These are phyloP conservation scores for Myotis pilosus DNA, from an alignment of 2,797 vertebrate species.

Conservation along the genomic window DNA sequence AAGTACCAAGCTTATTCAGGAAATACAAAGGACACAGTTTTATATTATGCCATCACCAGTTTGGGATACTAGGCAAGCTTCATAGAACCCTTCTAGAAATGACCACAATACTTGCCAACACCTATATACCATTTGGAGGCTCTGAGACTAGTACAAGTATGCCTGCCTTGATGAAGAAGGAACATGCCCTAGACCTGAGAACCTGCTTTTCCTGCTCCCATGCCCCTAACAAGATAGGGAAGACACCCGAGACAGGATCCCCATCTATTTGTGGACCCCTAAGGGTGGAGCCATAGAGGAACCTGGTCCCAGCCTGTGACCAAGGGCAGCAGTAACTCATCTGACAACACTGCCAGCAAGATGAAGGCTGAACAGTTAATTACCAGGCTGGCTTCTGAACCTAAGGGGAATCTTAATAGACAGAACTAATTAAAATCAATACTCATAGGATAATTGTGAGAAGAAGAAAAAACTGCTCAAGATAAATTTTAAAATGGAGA, in stretches of 20 bases:
- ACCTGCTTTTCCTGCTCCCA: background rate
- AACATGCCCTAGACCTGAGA: background rate
- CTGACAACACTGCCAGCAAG: background rate
- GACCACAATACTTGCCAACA: background rate
- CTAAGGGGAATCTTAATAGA: constrained; percentile 68
- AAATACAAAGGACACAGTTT: background rate
- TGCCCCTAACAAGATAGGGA: background rate
- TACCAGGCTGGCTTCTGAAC: constrained; percentile 39
- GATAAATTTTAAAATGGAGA: background rate
- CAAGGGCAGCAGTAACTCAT: background rate
- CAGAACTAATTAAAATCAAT: constrained; percentile 68
- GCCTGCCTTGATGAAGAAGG: background rate
- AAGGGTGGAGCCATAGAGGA: background rate
- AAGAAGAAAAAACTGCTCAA: background rate
- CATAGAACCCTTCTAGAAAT: constrained; percentile 15
- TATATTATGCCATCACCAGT: background rate
- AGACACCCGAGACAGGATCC: background rate
- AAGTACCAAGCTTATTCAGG: background rate
- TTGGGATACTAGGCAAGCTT: background rate
- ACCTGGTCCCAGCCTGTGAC: background rate
- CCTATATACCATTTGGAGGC: background rate
- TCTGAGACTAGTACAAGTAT: background rate
- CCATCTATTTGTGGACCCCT: background rate
- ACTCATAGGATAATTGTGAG: background rate
- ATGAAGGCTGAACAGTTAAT: constrained; percentile 57